Conservation (phyloP, 2,797 vertebrate species). For the Oreochromis grahami region DNA sequence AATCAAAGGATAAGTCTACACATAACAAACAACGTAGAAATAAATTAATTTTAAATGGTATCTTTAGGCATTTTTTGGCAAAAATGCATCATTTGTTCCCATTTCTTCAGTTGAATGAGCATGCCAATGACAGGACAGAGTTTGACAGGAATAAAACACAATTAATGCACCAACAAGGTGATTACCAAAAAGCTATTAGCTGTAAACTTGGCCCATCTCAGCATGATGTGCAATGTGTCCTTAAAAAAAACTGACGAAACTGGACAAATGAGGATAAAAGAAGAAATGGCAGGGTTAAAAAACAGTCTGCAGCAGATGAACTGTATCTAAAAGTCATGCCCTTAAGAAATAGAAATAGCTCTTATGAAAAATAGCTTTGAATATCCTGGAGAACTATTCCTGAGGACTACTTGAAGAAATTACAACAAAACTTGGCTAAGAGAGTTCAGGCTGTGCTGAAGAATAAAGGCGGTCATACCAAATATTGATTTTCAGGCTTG, state of each 20-base stretch:
- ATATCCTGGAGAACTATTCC: not conserved
- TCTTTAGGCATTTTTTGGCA: not conserved
- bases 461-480: not conserved
- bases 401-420: not conserved
- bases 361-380: not conserved
- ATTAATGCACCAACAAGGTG: not conserved
- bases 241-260: not conserved
- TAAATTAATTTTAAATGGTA: not conserved
- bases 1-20: not conserved
- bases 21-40: not conserved
- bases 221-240: not conserved
- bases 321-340: not conserved
- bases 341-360: not conserved
- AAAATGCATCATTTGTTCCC: not conserved
- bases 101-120: not conserved
- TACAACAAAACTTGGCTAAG: not conserved
- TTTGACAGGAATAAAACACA: not conserved
- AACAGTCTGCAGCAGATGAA: not conserved
- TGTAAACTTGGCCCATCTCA: not conserved
- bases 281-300: not conserved
- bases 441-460: not conserved
- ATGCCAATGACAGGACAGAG: not conserved
- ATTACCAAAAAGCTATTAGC: not conserved
- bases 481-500: not conserved
- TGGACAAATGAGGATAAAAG: not conserved